Base-by-base conservation (phyloP, 2,888 invertebrate genomes). In the Lochmaea capreae region DNA sequence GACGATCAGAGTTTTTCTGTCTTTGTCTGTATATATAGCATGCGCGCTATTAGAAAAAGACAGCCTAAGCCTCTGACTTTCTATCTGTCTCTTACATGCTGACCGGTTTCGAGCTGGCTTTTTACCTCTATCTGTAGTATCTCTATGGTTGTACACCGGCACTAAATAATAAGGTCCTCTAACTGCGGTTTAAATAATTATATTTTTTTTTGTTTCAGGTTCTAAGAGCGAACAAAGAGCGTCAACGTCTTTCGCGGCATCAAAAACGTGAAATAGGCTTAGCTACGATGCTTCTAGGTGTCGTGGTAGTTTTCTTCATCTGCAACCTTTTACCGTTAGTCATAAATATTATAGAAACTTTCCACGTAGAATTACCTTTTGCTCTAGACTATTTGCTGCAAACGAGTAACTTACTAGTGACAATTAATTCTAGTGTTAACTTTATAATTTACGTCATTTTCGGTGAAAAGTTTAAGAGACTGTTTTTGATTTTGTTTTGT, bases 381-480 rank as follows among this genome's bases (percentile, higher is more conserved):
- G 92, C 93, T 81, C 65, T 83, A 26, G 78, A 79, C 65, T 91
- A 92, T 83, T 89, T 95, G 82, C 93, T 96, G 68, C 93, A 94
- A 84, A 90, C 92, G 52, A 96, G 95, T 84, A 98, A 99, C 88
- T 91, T 98, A 71, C 90, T 98, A 77, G 97, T 99, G 72, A 98
- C 97, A 77, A 93, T 98, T 86, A 99, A 99, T 89, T 97, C 97
- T 84, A 97, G 97, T 85, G 96, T 98, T 77, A 99, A 99, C 88
- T 98, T 99, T 87, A 93, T 99, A 79, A 97, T 99, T 82, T 99
- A 99, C 89, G 97, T 98, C 79, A 97, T 97, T 79, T 98, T 98
- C 87, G 98, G 98, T 1, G 96, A 98, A 86, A 98, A 98, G 87
- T 98, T 98, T 89, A 95, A 96, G 85, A 90, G 95, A 76, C 92